These are phyloP conservation scores for Pachyramphus minor DNA, from an alignment of 2,113 vertebrate genomes.

Conservation along the genomic window DNA sequence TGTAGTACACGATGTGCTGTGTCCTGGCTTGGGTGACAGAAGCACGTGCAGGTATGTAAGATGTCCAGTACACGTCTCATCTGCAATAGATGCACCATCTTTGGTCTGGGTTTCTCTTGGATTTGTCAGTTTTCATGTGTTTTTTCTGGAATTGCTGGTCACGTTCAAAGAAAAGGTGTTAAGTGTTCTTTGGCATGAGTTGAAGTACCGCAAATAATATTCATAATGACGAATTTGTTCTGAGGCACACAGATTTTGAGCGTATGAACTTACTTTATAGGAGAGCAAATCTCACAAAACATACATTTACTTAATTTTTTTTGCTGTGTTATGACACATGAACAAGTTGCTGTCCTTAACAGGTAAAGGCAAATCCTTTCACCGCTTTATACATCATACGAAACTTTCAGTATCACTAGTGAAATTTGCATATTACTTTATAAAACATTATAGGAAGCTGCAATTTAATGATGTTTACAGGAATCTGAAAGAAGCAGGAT, in stretches of 20 bases:
- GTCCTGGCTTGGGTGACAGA: not conserved
- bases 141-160: fast-evolving
- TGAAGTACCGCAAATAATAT: not conserved
- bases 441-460: conserved; percentile 75
- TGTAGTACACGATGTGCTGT: fast-evolving
- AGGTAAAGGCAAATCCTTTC: not conserved
- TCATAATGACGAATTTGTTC: not conserved
- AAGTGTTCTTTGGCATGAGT: not conserved
- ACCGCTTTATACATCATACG: not conserved
- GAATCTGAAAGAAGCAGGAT: conserved; percentile 62
- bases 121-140: not conserved
- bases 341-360: not conserved
- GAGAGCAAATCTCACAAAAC: not conserved
- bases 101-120: not conserved
- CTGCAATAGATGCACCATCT: not conserved
- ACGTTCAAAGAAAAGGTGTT: not conserved
- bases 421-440: conserved; percentile 75
- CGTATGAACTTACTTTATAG: not conserved
- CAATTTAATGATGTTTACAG: conserved; percentile 80
- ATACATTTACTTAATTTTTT: not conserved
- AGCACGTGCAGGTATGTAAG: fast-evolving
- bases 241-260: not conserved
- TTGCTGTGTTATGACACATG: not conserved
- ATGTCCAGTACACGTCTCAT: not conserved
- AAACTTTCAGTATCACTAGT: conserved; percentile 4